These are phyloP conservation scores for Myodes glareolus DNA, from an alignment of 2,113 vertebrate species.

Conservation along the genomic window DNA sequence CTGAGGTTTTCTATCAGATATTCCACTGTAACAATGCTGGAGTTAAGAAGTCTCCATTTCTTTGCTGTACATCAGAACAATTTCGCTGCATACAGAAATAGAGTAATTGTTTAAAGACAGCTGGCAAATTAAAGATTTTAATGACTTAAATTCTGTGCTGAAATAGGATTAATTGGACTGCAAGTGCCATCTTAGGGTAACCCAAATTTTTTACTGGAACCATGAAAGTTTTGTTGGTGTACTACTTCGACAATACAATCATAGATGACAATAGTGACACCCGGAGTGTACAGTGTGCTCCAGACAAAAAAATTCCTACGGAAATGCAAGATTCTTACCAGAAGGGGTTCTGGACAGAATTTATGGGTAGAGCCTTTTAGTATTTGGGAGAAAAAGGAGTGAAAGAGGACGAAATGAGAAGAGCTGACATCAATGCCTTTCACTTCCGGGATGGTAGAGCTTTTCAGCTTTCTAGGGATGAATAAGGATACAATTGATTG, in stretches of 20 bases:
- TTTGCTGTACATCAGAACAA: conserved; percentile 53
- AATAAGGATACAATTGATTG: conserved; percentile 93
- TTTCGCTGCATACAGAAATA: neutral
- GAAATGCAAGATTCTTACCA: conserved; percentile 90
- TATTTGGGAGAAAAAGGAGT: conserved; percentile 93
- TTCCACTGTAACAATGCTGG: conserved; percentile 56
- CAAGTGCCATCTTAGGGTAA: conserved; percentile 65
- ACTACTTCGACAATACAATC: conserved; percentile 98
- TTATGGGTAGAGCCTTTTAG: conserved; percentile 94
- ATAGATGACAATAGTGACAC: conserved; percentile 97
- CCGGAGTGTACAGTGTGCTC: conserved; percentile 95
- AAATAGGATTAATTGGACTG: conserved; percentile 40
- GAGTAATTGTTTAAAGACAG: neutral
- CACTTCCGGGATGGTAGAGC: conserved; percentile 92
- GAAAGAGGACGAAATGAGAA: conserved; percentile 89
- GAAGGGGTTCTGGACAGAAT: conserved; percentile 96
- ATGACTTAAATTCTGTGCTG: neutral
- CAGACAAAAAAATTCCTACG: conserved; percentile 88
- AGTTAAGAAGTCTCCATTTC: conserved; percentile 52
- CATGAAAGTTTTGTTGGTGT: conserved; percentile 96
- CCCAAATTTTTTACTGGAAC: conserved; percentile 72
- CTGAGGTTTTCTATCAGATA: too few species aligned
- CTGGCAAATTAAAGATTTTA: neutral
- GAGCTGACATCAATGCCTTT: conserved; percentile 92
- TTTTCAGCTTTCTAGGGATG: conserved; percentile 91